Evolutionary conservation across 2,113 vertebrate genomes (phyloP), one percentile per base, ranked within the genome.

Genomic region (Hystrix cristata): DNA sequence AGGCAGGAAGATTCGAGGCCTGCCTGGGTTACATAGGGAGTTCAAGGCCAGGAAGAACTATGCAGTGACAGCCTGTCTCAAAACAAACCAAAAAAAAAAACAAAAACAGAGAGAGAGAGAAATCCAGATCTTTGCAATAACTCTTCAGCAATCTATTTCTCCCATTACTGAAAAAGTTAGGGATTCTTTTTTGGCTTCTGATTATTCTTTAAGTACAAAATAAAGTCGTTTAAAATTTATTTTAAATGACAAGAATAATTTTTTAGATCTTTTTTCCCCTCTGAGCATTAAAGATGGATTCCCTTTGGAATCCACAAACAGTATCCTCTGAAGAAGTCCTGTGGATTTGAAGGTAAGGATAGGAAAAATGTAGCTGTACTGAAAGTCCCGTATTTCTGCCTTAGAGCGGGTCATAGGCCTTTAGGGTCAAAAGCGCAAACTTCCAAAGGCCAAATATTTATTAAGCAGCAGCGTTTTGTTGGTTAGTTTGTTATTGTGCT

Each of bases 191-290:
- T 92, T 71, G n/a, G 21, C 7, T 81, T 14, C 51, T 80, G 7
- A 21, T 43, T 23, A 48, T 31, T 89, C 19, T 48, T 95, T 71
- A 94, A 92, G 84, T 27, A 81, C 1, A 97, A 18, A 94, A 69
- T 60, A 82, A 90, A 91, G 93, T 43, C 57, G 8, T 59, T 78
- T 87, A 64, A 95, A 90, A 74, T 5, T 90, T 78, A 87, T 81
- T 90, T 92, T 84, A 86, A 82, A 81, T 64, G 82, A 72, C 59
- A 89, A 60, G 10, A 92, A 46, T n/a, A 6, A 7, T 46, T 67
- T 94, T 74, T 19, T 1, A 55, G 14, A 72, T 85, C 13, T 74
- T 55, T 72, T 93, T 97, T 93, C 71, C 18, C 85, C 72, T 85
- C 43, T 86, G n/a, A 94, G 72, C 25, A 71, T 53, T 94, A 57